Base-by-base conservation (phyloP, 1,140 invertebrate genomes). In the Drosophila ercepeae region DNA sequence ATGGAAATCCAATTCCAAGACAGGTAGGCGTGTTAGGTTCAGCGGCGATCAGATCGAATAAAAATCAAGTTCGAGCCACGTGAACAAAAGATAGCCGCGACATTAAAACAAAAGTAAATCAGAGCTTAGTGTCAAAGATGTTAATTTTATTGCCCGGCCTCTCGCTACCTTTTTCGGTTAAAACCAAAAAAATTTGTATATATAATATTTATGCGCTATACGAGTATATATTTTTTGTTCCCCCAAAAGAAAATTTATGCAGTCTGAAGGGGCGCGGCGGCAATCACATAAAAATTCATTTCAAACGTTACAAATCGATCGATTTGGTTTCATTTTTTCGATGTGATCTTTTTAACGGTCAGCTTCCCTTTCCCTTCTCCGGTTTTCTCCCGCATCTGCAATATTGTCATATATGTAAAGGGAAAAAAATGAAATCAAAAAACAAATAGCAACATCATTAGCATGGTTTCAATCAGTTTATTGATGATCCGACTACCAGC, bases 81-180 rank as follows among this genome's bases (percentile, higher is more conserved):
- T 77, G 57, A 79, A 81, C 73, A 81, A 75, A 74, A 77, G 81
- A 46, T 41, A 55, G 16, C 67, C 63, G 68, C 67, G 61, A 83
- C 82, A 90, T 89, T 89, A 90, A 89, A 89, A 89, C 88, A 89
- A 89, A 89, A 90, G 54, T 89, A 89, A 89, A 89, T 89, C 88
- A 89, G 75, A 50, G 88, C 89, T 89, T 90, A 90, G 82, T 78
- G 88, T 89, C 88, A 89, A 79, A 89, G 60, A 88, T 86, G 75
- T 78, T 84, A 81, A 89, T 89, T 89, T 89, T 89, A 89, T 89
- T 51, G 73, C 39, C 29, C 39, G 51, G 46, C 27, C 67, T 55
- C 46, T 64, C 61, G 81, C 81, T 86, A 86, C 81, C 81, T 74
- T 88, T 84, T 86, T 75, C 41, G 49, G 71, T 14, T 32, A 4